Base-by-base conservation (phyloP, 2,888 invertebrate species). In the Vanessa cardui region DNA sequence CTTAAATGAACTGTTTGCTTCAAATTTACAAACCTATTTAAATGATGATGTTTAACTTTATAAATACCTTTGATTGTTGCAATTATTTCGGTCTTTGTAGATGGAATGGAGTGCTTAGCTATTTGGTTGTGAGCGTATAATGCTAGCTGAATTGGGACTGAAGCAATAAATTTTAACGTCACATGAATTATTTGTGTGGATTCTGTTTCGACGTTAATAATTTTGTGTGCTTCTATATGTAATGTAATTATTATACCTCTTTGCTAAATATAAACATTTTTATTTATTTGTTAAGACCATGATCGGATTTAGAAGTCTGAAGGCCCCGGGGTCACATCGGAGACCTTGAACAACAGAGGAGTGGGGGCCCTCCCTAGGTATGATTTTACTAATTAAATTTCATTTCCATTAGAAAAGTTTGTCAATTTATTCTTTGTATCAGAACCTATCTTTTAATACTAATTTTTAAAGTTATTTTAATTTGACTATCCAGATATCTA, bases 1-100 rank as follows among this genome's bases (percentile, higher is more conserved):
- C 56, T 56, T 56, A 39, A 39, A 56, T 56, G 18, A 56, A 56
- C 9, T 9, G 16, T n/a, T 54, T 54, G 6, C 9, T 50, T 50
- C 4, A 2, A 21, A 1, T 20, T 26, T 54, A 7, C 31, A 54
- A 16, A 54, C 16, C 33, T 16, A 18, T 56, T n/a, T 6, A n/a
- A 39, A 56, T n/a, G 1, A 39, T 39, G 39, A 39, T 9, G 12
- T 39, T 39, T 39, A n/a, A 9, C 18, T 49, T 18, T 49, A 4
- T 49, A 49, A 49, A 49, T 49, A 20, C 8, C 7, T 9, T 49
- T 20, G 20, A 49, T 20, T 9, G 9, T 3, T 9, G 20, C 20
- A 8, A 49, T 18, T 20, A 49, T 18, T 49, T 54, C 9, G 7
- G 49, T 49, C 26, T 31, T 31, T 54, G 31, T 54, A 31, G 15